A percentile compares a stretch with the other conserved stretches of the same genome.
These are phyloP conservation scores for Torymus tubicola DNA, from an alignment of 2,888 invertebrate genomes.

Conservation along the genomic window DNA sequence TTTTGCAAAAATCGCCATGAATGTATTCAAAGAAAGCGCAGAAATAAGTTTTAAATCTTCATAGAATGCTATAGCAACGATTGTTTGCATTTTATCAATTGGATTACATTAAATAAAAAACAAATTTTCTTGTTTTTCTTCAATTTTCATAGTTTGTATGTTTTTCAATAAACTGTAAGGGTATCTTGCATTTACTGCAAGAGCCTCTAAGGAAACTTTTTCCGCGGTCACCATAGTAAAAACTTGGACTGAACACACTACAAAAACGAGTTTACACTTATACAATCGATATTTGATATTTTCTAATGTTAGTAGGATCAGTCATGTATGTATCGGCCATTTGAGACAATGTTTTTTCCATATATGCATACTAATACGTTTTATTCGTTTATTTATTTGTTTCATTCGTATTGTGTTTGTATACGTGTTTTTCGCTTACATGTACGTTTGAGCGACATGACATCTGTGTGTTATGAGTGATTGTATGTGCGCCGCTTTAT, in stretches of 20 bases:
- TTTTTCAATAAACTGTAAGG: neutral
- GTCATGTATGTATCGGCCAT: conserved; percentile 56
- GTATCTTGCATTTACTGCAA: neutral
- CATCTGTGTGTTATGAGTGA: conserved; percentile 9
- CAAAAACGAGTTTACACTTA: conserved; percentile 63
- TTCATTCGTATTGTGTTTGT: conserved; percentile 1
- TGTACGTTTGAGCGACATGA: conserved; percentile 38
- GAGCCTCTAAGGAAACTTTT: neutral
- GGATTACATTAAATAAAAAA: neutral
- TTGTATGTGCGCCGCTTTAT: conserved; percentile 57
- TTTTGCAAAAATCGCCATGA: conserved; percentile 2
- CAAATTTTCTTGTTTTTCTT: neutral
- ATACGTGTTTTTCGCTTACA: conserved; percentile 53
- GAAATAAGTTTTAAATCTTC: conserved; percentile 3
- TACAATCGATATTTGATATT: conserved; percentile 56
- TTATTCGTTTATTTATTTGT: conserved; percentile 44
- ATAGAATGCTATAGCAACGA: neutral
- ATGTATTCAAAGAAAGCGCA: neutral
- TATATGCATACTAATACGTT: conserved; percentile 27
- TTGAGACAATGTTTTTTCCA: conserved; percentile 29
- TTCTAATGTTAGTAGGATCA: conserved; percentile 64
- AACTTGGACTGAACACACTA: conserved; percentile 62
- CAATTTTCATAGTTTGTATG: neutral
- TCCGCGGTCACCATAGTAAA: conserved; percentile 57
- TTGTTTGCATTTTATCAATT: neutral